Conservation (phyloP, 2,888 invertebrate species). For the Quadriops clusia region DNA sequence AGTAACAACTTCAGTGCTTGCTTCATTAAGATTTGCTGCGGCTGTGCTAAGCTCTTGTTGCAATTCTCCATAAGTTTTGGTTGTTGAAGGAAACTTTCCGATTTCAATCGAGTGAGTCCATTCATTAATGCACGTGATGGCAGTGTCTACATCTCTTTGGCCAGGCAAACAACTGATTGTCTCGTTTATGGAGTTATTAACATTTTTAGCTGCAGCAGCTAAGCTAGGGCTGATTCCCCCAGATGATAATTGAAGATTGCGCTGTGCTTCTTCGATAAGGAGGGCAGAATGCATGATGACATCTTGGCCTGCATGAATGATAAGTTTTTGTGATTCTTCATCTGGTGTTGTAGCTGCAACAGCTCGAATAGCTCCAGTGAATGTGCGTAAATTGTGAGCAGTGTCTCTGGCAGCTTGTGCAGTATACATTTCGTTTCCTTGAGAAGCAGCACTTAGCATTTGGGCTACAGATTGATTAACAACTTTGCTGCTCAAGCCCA, state of each 20-base stretch:
- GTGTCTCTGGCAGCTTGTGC: conserved; percentile 74
- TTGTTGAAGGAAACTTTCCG: conserved; percentile 63
- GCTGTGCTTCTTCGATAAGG: conserved; percentile 72
- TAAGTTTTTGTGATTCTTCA: conserved; percentile 41
- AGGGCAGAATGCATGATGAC: conserved; percentile 67
- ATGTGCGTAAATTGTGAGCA: conserved; percentile 59
- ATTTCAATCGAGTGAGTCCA: conserved; percentile 59
- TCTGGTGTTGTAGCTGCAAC: conserved; percentile 63
- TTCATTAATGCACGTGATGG: conserved; percentile 70
- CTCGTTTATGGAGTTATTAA: conserved; percentile 46
- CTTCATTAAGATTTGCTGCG: conserved; percentile 72
- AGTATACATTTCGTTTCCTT: conserved; percentile 65
- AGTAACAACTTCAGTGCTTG: conserved; percentile 72
- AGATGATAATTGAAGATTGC: conserved; percentile 55
- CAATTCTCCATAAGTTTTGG: conserved; percentile 64
- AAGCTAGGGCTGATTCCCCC: conserved; percentile 53
- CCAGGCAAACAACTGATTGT: conserved; percentile 83
- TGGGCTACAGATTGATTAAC: conserved; percentile 78
- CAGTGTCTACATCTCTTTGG: conserved; percentile 86
- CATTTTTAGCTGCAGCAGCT: conserved; percentile 60
- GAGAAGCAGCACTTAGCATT: conserved; percentile 72
- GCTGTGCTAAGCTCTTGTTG: conserved; percentile 77
- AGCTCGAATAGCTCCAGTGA: conserved; percentile 62
- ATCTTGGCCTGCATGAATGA: conserved; percentile 62
- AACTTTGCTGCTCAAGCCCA: conserved; percentile 55